These are phyloP conservation scores for Poecile montanus DNA, from an alignment of 2,797 vertebrate species.

Conservation along the genomic window DNA sequence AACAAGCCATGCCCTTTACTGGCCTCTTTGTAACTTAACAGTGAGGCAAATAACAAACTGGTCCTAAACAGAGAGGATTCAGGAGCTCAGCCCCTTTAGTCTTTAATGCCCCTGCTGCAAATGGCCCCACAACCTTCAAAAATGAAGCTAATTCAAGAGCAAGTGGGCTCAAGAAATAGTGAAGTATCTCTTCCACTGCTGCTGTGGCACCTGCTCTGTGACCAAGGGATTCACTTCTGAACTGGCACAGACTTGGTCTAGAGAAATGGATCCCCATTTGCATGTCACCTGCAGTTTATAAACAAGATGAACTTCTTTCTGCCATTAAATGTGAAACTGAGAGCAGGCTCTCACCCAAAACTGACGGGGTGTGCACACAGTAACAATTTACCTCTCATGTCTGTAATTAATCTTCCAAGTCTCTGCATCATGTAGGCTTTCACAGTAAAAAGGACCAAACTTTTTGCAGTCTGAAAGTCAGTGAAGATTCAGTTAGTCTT, in stretches of 20 bases:
- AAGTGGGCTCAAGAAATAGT: background rate
- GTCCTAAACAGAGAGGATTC: background rate
- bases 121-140: background rate
- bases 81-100: background rate
- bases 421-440: background rate
- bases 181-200: background rate
- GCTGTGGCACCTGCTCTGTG: background rate
- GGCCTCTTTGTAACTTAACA: background rate
- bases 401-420: conserved; percentile 23
- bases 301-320: background rate
- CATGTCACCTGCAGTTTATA: background rate
- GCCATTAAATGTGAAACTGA: background rate
- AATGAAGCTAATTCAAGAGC: background rate
- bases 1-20: background rate
- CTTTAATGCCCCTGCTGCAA: background rate
- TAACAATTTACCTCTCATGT: background rate
- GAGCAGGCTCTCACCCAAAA: background rate
- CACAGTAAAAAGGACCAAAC: conserved; percentile 6
- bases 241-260: fast-evolving
- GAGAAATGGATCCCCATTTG: background rate
- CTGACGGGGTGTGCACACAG: background rate
- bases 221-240: background rate
- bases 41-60: background rate
- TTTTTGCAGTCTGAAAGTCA: conserved; percentile 29
- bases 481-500: conserved; percentile 38